Evolutionary conservation across 2,797 vertebrate species (phyloP).

Genomic region (Mormyrops attenuatus): DNA sequence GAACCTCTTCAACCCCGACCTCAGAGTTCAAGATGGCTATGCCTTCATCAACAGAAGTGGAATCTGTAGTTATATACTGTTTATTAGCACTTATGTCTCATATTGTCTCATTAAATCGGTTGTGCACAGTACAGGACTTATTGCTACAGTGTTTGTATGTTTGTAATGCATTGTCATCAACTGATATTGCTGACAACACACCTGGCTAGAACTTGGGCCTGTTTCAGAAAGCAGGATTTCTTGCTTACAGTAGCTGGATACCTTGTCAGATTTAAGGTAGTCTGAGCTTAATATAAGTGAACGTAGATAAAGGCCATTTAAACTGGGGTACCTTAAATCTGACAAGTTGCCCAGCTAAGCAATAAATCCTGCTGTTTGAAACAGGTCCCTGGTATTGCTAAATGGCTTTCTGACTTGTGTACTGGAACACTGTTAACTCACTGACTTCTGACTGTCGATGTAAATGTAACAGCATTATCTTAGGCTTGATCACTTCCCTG

Average conservation of each 20-base stretch:
- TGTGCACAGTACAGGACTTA: neutral
- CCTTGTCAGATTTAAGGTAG: neutral
- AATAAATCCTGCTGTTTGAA: neutral
- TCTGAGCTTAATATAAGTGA: neutral
- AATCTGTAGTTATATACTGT: neutral
- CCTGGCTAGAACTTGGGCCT: neutral
- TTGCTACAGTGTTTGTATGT: neutral
- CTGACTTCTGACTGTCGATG: neutral
- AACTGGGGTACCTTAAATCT: neutral
- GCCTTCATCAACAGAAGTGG: neutral
- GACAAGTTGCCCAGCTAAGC: neutral
- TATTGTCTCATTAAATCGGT: neutral
- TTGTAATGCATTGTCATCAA: neutral
- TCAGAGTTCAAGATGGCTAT: neutral
- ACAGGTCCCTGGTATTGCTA: neutral
- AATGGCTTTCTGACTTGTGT: neutral
- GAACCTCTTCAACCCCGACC: neutral
- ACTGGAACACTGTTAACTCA: neutral
- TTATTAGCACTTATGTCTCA: neutral
- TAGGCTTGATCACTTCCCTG: neutral
- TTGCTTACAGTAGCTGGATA: neutral
- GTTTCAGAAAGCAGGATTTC: neutral
- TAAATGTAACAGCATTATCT: neutral
- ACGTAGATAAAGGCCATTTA: neutral
- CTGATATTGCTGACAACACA: neutral